Evolutionary conservation across 2,113 vertebrate species (phyloP).

Genomic region (Hystrix brachyura): DNA sequence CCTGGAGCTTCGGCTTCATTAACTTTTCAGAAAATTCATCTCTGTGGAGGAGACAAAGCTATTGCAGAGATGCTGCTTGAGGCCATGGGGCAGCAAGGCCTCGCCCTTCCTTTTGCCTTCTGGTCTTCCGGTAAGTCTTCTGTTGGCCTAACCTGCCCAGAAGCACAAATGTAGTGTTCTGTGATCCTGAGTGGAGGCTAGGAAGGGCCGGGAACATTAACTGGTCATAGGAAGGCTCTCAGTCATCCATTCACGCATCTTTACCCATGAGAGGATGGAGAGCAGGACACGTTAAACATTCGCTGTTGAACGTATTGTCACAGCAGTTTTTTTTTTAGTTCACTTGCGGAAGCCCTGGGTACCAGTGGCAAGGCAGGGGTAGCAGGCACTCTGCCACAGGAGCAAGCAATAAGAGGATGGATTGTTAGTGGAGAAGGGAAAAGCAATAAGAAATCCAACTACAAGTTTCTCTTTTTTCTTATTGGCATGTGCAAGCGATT

Average conservation of each 20-base stretch:
- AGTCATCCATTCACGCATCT: not conserved
- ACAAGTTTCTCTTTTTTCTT: slow-evolving; percentile 21
- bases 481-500: not conserved
- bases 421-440: slow-evolving; percentile 5
- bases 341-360: not conserved
- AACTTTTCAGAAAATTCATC: slow-evolving; percentile 69
- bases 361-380: not conserved
- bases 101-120: not conserved
- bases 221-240: slow-evolving; percentile 18
- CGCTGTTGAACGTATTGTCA: not conserved
- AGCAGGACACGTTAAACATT: not conserved
- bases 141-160: not conserved
- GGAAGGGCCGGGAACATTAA: not conserved
- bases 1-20: slow-evolving; percentile 71
- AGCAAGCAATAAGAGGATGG: not conserved
- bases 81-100: not conserved
- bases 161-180: not conserved
- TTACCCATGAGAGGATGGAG: not conserved
- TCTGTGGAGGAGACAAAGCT: slow-evolving; percentile 42
- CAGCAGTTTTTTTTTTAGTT: slow-evolving; percentile 55
- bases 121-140: not conserved
- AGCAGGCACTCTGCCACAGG: not conserved
- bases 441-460: slow-evolving; percentile 39
- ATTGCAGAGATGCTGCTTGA: not conserved
- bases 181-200: not conserved